A percentile compares a stretch with the other conserved stretches of the same genome.
These are phyloP conservation scores for Pseudomyrmex dendroicus DNA, from an alignment of 1,140 invertebrate species.

Conservation along the genomic window DNA sequence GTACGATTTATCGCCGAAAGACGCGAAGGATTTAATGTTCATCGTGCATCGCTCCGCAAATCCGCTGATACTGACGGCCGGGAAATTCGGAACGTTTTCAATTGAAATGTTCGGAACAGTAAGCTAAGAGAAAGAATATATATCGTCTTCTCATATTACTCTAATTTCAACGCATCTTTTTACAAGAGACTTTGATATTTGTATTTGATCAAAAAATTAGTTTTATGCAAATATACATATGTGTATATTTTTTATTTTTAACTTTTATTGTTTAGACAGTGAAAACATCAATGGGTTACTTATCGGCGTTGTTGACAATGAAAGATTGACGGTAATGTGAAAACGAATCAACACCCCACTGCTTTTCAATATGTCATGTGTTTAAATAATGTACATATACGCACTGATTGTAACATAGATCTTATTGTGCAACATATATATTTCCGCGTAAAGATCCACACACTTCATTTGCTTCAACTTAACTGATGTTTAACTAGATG, in stretches of 20 bases:
- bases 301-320: constrained; percentile 25
- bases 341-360: too few relatives aligned
- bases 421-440: neutral
- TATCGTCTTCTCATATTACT: neutral
- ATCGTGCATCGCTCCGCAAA: constrained; percentile 15
- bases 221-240: neutral
- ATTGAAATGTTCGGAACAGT: constrained; percentile 21
- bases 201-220: too few relatives aligned
- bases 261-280: constrained; percentile 11
- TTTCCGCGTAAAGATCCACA: neutral
- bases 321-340: neutral
- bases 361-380: too few relatives aligned
- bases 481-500: too few relatives aligned
- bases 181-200: too few relatives aligned
- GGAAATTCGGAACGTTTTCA: constrained; percentile 28
- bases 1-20: neutral
- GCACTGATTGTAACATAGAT: neutral
- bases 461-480: neutral
- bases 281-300: constrained; percentile 30
- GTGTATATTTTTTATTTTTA: too few relatives aligned
- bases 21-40: constrained; percentile 4
- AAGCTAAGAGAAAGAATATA: neutral
- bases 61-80: constrained; percentile 24
- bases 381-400: neutral
- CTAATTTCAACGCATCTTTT: neutral